These are phyloP conservation scores for Myanophis thanlyinensis DNA, from an alignment of 2,113 vertebrate genomes.

Conservation along the genomic window DNA sequence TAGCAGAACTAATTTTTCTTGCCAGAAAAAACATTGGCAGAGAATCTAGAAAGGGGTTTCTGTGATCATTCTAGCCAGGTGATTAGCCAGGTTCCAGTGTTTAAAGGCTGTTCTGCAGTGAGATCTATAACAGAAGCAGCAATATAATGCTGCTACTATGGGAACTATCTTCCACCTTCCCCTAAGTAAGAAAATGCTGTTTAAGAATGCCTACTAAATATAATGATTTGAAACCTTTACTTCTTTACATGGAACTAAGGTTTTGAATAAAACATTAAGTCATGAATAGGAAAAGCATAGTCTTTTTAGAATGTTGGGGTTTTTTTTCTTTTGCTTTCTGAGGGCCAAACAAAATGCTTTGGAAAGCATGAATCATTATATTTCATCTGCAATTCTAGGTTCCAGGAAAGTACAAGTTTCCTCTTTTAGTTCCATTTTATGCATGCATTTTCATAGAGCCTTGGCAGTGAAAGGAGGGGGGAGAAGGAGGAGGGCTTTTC, in stretches of 20 bases:
- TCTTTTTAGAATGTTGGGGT: not conserved
- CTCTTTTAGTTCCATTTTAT: not conserved
- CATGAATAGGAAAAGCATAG: not conserved
- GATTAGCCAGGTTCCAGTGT: not conserved
- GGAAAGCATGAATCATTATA: not conserved
- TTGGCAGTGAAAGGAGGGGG: not conserved
- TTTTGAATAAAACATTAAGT: not conserved
- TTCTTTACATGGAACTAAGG: not conserved
- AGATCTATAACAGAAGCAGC: not conserved
- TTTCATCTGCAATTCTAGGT: not conserved
- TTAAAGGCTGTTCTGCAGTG: not conserved
- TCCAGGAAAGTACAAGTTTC: not conserved
- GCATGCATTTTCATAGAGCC: not conserved
- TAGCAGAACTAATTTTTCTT: not conserved
- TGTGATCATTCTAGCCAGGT: not conserved
- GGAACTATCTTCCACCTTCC: not conserved
- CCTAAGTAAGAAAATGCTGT: not conserved
- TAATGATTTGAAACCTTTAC: not conserved
- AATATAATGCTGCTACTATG: not conserved
- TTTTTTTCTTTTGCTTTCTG: not conserved
- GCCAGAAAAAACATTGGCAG: not conserved
- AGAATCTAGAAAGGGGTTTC: not conserved
- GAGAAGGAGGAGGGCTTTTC: not conserved
- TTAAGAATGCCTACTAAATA: not conserved
- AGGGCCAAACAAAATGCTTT: not conserved